Evolutionary conservation across 2,797 vertebrate genomes (phyloP), one percentile per base, ranked within the genome.

Genomic region (Pseudochirops cupreus): DNA sequence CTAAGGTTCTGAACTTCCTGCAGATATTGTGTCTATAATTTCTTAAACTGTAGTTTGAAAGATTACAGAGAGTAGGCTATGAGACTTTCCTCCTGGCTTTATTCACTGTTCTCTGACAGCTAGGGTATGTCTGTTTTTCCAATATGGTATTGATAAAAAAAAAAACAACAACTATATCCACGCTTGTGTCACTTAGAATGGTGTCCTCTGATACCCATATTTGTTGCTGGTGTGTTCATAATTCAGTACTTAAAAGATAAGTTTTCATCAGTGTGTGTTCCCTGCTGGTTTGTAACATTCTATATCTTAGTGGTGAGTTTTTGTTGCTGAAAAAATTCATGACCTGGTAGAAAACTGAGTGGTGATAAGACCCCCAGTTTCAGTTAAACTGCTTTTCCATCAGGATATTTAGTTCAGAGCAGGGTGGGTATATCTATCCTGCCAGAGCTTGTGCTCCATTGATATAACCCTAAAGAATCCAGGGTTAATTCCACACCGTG

Each of bases 41-140:
- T 31, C 31, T 52, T 55, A 6, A 92, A 53, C 33, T 93, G 2
- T 92, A 29, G 59, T 96, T 91, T 92, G 56, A 87, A 92, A 94
- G 93, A 59, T 93, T 55, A 24, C 31, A 89, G 90, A 91, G 92
- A 93, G n/a, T 53, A 89, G 52, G 26, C 91, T 91, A 0, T 92
- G 67, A 94, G 93, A 90, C 93, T 94, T 91, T 62, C 91, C 28
- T 90, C 33, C 0, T 89, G 55, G 28, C 82, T n/a, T 96, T 91
- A 87, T 52, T 46, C 31, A 13, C 57, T 92, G 92, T 93, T 90
- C 33, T 53, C 57, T 53, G 91, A n/a, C 50, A 96, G 62, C 29
- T 59, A 92, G 39, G 1, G 91, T 28, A 31, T 97, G 82, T 95
- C 57, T 93, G 90, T 91, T 94, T 46, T 95, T 55, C 92, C 3